These are phyloP conservation scores for Acronicta psi DNA, from an alignment of 2,888 invertebrate genomes.

Conservation along the genomic window DNA sequence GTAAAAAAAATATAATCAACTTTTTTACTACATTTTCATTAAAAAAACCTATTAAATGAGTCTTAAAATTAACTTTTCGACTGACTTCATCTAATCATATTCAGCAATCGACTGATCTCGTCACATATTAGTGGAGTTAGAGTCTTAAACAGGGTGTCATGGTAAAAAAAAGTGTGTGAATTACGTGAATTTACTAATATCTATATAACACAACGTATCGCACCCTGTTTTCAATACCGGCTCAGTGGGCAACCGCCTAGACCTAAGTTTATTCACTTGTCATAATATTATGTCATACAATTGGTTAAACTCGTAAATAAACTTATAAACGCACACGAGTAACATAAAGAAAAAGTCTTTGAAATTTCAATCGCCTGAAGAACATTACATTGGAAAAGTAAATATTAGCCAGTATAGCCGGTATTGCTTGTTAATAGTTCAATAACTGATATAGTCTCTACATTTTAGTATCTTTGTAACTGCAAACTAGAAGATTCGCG, in stretches of 20 bases:
- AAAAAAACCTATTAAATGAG: conserved; percentile 49
- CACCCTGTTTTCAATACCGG: conserved; percentile 47
- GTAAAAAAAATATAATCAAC: background rate
- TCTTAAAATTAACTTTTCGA: conserved; percentile 58
- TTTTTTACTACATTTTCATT: background rate
- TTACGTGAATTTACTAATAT: conserved; percentile 35
- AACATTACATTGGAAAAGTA: too few relatives aligned
- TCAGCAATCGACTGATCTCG: conserved; percentile 61
- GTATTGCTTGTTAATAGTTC: conserved; percentile 22
- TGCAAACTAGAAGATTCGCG: conserved; percentile 35
- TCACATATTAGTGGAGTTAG: conserved; percentile 55
- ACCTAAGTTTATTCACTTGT: conserved; percentile 1
- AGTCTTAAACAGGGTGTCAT: conserved; percentile 48
- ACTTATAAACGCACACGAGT: background rate
- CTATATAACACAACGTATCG: conserved; percentile 28
- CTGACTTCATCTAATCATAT: conserved; percentile 63
- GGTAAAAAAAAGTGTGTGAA: conserved; percentile 36
- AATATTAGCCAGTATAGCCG: conserved; percentile 19
- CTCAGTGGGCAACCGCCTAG: conserved; percentile 9
- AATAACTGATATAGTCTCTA: conserved; percentile 8
- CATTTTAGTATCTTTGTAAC: conserved; percentile 25
- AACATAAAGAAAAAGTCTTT: too few relatives aligned
- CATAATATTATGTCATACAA: conserved; percentile 17
- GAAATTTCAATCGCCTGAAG: too few relatives aligned
- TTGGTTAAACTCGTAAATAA: conserved; percentile 4